Conservation (phyloP, 92 coral and sea anemone species). For the Epizoanthus ramosus region DNA sequence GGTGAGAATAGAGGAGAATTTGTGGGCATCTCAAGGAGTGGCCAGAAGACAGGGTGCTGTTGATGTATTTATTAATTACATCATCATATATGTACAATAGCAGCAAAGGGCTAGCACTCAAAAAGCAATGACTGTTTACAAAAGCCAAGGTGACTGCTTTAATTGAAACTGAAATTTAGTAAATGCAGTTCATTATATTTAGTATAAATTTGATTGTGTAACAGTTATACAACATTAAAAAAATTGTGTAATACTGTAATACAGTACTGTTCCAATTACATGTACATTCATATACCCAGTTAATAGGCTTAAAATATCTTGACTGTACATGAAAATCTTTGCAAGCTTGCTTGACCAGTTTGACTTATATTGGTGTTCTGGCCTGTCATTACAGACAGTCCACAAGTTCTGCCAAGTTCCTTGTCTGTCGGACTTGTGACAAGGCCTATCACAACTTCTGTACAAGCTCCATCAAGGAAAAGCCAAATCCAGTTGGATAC, state of each 20-base stretch:
- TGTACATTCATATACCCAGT: no score
- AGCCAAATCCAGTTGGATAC: constrained; percentile 36
- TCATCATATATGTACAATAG: not conserved
- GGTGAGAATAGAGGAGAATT: constrained; percentile 47
- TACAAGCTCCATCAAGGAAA: constrained; percentile 65
- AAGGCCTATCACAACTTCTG: constrained; percentile 86
- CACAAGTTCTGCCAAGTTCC: constrained; percentile 62
- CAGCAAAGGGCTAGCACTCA: not conserved
- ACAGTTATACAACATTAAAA: no score
- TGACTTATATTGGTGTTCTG: not conserved
- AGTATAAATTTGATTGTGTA: no score
- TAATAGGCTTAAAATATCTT: no score
- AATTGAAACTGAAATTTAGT: no score
- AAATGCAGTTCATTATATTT: no score
- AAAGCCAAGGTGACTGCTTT: no score
- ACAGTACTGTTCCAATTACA: no score
- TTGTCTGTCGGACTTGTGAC: constrained; percentile 87
- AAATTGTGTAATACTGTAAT: no score
- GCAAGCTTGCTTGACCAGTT: not conserved
- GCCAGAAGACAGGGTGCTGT: not conserved
- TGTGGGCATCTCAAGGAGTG: not conserved
- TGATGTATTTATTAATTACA: not conserved
- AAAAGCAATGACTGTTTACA: no score
- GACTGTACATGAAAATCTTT: no score
- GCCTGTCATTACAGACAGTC: constrained; percentile 52